Conservation (phyloP, 2,888 invertebrate species). For the Teleogryllus oceanicus region DNA sequence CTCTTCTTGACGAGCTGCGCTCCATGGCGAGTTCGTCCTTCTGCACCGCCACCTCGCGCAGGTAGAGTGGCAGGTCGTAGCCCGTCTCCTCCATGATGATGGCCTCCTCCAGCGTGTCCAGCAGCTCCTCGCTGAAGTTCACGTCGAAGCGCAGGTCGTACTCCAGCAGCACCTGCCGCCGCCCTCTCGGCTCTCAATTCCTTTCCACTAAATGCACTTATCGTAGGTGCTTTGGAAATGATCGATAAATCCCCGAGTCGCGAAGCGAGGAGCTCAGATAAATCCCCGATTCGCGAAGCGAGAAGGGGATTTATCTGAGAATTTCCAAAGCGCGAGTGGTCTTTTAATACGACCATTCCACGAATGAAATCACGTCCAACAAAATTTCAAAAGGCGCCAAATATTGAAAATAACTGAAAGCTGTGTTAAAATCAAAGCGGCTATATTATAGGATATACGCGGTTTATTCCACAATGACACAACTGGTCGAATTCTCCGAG, state of each 20-base stretch:
- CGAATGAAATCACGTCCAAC: too few relatives aligned
- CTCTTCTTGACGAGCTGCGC: slow-evolving; percentile 55
- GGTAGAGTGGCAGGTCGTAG: slow-evolving; percentile 53
- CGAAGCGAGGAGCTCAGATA: not conserved
- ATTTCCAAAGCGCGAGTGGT: too few relatives aligned
- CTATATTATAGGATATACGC: too few relatives aligned
- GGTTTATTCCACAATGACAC: too few relatives aligned
- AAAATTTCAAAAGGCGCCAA: too few relatives aligned
- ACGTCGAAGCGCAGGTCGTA: slow-evolving; percentile 42
- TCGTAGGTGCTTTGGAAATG: not conserved
- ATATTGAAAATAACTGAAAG: too few relatives aligned
- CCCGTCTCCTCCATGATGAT: slow-evolving; percentile 71
- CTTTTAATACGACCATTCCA: too few relatives aligned
- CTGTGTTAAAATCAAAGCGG: too few relatives aligned
- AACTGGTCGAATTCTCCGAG: too few relatives aligned
- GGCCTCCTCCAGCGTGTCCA: slow-evolving; percentile 67
- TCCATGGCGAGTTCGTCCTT: slow-evolving; percentile 63
- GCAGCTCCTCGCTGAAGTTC: slow-evolving; percentile 64
- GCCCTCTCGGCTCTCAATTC: not conserved
- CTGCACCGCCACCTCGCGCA: slow-evolving; percentile 59
- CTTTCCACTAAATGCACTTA: not conserved
- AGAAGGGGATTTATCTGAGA: too few relatives aligned
- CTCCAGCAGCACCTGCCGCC: not conserved
- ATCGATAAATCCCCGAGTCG: not conserved
- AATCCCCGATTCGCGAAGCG: too few relatives aligned